phyloP scores from a whole-genome alignment of 1,140 invertebrate species.

The Proales similis region DNA sequence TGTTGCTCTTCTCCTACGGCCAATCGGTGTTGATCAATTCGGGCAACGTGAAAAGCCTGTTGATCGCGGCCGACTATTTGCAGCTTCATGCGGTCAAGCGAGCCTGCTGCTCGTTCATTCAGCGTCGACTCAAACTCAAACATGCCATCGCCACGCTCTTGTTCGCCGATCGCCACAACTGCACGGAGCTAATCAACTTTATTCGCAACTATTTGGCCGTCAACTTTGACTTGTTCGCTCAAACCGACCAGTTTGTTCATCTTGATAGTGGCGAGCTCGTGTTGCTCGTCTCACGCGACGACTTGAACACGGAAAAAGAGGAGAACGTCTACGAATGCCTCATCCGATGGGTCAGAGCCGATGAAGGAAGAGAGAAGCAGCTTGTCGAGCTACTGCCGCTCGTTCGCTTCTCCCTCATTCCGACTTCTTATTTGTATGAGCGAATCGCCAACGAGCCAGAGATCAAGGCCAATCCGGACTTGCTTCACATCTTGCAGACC shows the following conservation, averaged over 20 bases:
- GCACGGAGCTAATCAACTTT: constrained; percentile 63
- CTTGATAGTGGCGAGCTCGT: constrained; percentile 62
- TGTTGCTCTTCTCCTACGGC: constrained; percentile 80
- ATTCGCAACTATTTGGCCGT: constrained; percentile 74
- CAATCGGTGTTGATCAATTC: constrained; percentile 69
- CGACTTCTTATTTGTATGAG: constrained; percentile 74
- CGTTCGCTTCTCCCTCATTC: constrained; percentile 70
- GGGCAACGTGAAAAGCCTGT: constrained; percentile 73
- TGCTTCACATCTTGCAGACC: constrained; percentile 5
- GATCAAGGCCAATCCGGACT: constrained; percentile 53
- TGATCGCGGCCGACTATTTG: constrained; percentile 78
- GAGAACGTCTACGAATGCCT: constrained; percentile 74
- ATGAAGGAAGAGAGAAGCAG: constrained; percentile 57
- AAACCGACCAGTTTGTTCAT: constrained; percentile 69
- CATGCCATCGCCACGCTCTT: constrained; percentile 74
- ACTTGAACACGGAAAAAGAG: constrained; percentile 64
- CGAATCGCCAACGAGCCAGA: constrained; percentile 73
- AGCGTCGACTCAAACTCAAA: constrained; percentile 63
- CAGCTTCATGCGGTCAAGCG: constrained; percentile 72
- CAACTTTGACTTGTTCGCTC: constrained; percentile 70
- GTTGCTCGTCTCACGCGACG: constrained; percentile 68
- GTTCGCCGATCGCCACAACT: constrained; percentile 75
- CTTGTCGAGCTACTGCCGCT: constrained; percentile 67
- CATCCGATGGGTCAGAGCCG: constrained; percentile 71
- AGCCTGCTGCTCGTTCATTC: constrained; percentile 73